Conservation (phyloP, 2,113 vertebrate genomes). For the Pomatorhinus ruficollis region DNA sequence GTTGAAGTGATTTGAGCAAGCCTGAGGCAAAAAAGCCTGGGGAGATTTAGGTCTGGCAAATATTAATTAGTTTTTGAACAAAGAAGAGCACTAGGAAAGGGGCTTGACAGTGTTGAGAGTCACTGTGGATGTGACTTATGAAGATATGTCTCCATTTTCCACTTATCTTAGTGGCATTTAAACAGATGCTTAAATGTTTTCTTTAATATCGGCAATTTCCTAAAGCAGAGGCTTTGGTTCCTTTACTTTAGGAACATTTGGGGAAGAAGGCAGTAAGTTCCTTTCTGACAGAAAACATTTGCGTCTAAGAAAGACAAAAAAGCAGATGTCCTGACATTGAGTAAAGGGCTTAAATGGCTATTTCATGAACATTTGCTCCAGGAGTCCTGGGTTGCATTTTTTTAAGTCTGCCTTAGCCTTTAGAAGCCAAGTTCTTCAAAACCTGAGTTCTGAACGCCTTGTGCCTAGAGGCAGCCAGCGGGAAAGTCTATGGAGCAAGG, state of each 20-base stretch:
- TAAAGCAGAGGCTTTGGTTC: background rate
- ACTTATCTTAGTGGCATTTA: background rate
- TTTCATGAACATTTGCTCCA: background rate
- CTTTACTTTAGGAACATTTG: background rate
- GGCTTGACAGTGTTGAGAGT: background rate
- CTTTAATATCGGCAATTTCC: background rate
- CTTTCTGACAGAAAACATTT: background rate
- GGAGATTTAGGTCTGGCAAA: background rate
- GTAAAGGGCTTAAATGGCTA: background rate
- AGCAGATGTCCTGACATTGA: background rate
- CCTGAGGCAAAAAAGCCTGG: background rate
- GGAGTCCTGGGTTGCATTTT: background rate
- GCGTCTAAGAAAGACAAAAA: background rate
- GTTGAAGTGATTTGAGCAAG: background rate
- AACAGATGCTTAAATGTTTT: background rate
- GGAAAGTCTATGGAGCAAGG: background rate
- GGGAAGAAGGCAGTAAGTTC: background rate
- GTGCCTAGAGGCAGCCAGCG: background rate
- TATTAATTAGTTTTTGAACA: background rate
- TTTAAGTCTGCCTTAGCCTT: background rate
- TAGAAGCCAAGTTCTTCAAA: background rate
- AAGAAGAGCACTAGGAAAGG: background rate
- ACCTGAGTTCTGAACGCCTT: background rate
- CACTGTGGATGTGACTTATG: background rate
- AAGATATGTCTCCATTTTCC: background rate